Base-by-base conservation (phyloP, 2,113 vertebrate species). In the Megaceryle maxima region DNA sequence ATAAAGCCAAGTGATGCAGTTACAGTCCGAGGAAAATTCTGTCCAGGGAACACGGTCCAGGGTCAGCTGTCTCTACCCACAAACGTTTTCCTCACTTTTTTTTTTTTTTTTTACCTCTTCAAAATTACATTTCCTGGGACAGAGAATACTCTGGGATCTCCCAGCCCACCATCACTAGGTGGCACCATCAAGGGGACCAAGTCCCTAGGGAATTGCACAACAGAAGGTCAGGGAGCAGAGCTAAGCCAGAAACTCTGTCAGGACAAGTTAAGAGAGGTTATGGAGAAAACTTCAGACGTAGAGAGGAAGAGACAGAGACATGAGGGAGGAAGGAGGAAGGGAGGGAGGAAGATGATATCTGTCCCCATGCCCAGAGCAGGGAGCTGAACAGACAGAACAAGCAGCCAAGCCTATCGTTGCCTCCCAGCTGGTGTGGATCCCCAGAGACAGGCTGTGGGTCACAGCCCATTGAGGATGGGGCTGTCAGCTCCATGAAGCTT, bases 341-440 rank as follows among this genome's bases (percentile, higher is more conserved):
- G 64, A 92, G 70, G 83, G 63, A 94, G 87, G 77, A 88, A 75
- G 86, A 85, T 56, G 26, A 63, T 37, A 77, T 73, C 83, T 39
- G 14, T 92, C 33, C 80, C 70, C 63, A 35, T 63, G 90, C 18
- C 92, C 81, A 56, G 79, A 85, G 39, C 53, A 39, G 89, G 60
- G 85, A 93, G 86, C 51, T 53, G 87, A 94, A 77, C 77, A 90
- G 82, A 24, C 79, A 46, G 76, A 81, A 72, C 3, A 28, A 46
- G 84, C 80, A 91, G 43, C 9, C 10, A 82, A 86, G 90, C 50
- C 91, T 97, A 96, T 97, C 96, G 2, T 28, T 72, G 70, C 48
- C 92, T 93, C 77, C 96, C 96, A 97, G 97, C 94, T 92, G 96
- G 8, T 57, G 41, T 8, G 4, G 75, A 76, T 59, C 79, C 93